Conservation (phyloP, 2,797 vertebrate genomes). For the Pelodytes ibericus region DNA sequence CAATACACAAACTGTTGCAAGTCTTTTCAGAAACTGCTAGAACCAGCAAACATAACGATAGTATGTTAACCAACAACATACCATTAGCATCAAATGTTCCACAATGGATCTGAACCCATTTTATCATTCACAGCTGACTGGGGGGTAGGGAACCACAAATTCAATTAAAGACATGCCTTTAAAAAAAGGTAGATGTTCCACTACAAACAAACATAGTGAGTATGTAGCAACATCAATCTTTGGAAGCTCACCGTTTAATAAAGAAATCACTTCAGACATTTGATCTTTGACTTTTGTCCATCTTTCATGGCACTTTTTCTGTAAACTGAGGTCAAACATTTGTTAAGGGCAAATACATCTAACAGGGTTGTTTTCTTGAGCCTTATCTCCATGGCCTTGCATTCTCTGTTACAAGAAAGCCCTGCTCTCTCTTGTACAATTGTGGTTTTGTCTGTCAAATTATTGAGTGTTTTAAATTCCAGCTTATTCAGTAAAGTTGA, state of each 20-base stretch:
- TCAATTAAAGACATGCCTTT: too few relatives aligned
- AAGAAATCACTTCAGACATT: slow-evolving; percentile 25
- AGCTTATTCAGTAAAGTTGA: not conserved
- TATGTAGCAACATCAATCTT: not conserved
- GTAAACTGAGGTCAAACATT: slow-evolving; percentile 41
- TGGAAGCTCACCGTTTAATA: slow-evolving; percentile 13
- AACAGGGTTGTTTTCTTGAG: slow-evolving; percentile 17
- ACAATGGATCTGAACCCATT: too few relatives aligned
- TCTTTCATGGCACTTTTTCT: slow-evolving; percentile 42
- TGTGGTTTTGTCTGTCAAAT: slow-evolving; percentile 12
- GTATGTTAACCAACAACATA: too few relatives aligned
- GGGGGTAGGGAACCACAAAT: too few relatives aligned
- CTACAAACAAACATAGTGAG: too few relatives aligned
- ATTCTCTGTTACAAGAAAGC: slow-evolving; percentile 6
- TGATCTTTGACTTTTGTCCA: slow-evolving; percentile 48
- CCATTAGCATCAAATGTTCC: slow-evolving; percentile 5
- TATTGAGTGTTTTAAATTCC: not conserved
- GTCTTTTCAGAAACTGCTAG: too few relatives aligned
- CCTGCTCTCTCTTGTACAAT: slow-evolving; percentile 5
- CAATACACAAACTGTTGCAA: too few relatives aligned
- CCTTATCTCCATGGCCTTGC: slow-evolving; percentile 14
- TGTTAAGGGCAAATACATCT: slow-evolving; percentile 31
- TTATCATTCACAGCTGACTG: too few relatives aligned
- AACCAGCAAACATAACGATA: too few relatives aligned
- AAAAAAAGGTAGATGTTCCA: too few relatives aligned